phyloP scores from a whole-genome alignment of 2,888 invertebrate species.

The Dynastes hyllus region DNA sequence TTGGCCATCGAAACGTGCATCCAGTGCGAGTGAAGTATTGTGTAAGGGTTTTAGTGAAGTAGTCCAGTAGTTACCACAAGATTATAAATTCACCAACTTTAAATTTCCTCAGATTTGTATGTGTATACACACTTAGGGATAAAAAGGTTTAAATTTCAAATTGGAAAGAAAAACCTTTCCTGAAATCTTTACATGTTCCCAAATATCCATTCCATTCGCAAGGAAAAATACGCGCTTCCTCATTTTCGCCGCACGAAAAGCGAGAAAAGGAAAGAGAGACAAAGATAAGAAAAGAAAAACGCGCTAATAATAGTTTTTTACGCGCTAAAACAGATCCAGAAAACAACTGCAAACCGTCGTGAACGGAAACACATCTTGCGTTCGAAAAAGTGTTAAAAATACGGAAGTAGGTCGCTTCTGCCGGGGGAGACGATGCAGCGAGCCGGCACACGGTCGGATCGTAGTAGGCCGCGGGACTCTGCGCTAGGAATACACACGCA shows the following conservation, averaged over 20 bases:
- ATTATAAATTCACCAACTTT: too few species aligned
- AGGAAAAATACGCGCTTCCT: too few species aligned
- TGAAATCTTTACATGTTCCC: too few species aligned
- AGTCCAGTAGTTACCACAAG: too few species aligned
- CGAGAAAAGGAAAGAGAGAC: not conserved
- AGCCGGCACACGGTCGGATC: slow-evolving; percentile 50
- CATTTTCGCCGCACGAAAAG: not conserved
- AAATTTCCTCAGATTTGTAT: too few species aligned
- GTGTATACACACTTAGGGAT: too few species aligned
- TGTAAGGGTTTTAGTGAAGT: too few species aligned
- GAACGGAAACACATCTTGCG: slow-evolving; percentile 62
- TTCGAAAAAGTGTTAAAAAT: slow-evolving; percentile 64
- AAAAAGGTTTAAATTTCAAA: too few species aligned
- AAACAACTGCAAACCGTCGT: slow-evolving; percentile 47
- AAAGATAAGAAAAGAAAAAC: slow-evolving; percentile 12
- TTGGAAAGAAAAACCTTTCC: too few species aligned
- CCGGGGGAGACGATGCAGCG: slow-evolving; percentile 55
- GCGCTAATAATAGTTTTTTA: slow-evolving; percentile 46
- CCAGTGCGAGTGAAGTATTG: too few species aligned
- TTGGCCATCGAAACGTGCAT: too few species aligned
- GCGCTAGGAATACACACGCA: slow-evolving; percentile 49
- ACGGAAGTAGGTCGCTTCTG: slow-evolving; percentile 66
- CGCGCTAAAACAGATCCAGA: slow-evolving; percentile 42
- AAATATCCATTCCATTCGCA: too few species aligned
- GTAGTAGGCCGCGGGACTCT: slow-evolving; percentile 56